Conservation (phyloP, 2,113 vertebrate genomes). For the Tonatia bakeri region DNA sequence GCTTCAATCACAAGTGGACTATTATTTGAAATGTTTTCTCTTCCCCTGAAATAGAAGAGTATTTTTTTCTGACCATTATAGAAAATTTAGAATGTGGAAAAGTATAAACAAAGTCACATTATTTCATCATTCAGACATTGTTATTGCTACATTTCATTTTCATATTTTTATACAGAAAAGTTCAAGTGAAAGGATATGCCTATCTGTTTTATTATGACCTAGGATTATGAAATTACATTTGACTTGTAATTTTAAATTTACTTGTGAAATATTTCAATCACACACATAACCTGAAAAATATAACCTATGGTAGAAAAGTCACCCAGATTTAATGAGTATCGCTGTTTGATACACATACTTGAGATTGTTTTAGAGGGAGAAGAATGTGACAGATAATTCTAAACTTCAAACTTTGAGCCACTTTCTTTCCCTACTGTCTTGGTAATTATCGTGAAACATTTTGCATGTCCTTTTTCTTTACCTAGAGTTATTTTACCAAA, state of each 20-base stretch:
- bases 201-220: neutral
- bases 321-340: neutral
- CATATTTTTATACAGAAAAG: neutral
- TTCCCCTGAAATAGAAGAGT: neutral
- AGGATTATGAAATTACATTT: neutral
- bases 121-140: neutral
- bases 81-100: neutral
- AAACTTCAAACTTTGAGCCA: neutral
- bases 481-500: neutral
- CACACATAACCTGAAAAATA: neutral
- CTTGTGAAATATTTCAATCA: neutral
- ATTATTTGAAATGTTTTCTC: constrained; percentile 7
- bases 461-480: neutral
- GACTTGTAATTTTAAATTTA: neutral
- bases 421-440: neutral
- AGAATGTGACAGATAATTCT: neutral
- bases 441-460: neutral
- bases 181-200: neutral
- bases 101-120: neutral
- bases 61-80: neutral
- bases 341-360: neutral
- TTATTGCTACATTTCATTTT: neutral
- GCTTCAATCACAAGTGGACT: constrained; percentile 19
- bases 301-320: neutral
- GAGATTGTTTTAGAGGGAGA: neutral